phyloP scores from a whole-genome alignment of 1,140 invertebrate genomes.

The Microvelia longipes region DNA sequence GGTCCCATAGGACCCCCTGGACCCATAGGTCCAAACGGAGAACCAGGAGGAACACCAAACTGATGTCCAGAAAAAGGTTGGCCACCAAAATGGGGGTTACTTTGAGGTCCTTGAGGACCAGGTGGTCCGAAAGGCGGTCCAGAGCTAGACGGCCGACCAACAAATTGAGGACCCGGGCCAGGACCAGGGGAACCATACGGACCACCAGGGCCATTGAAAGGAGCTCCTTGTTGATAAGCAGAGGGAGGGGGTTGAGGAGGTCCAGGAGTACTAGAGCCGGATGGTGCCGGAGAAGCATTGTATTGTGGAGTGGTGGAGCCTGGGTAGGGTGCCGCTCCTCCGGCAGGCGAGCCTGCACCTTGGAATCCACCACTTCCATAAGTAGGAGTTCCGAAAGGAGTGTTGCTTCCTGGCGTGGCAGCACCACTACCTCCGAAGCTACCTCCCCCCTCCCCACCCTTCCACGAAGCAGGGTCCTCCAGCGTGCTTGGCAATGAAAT shows the following conservation, averaged over 20 bases:
- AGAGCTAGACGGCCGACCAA: slow-evolving; percentile 48
- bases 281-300: slow-evolving; percentile 55
- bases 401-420: slow-evolving; percentile 35
- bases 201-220: slow-evolving; percentile 43
- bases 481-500: slow-evolving; percentile 48
- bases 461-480: slow-evolving; percentile 51
- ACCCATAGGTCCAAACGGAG: slow-evolving; percentile 42
- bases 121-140: slow-evolving; percentile 45
- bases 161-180: slow-evolving; percentile 41
- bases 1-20: slow-evolving; percentile 39
- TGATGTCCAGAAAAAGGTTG: slow-evolving; percentile 44
- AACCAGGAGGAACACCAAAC: slow-evolving; percentile 52
- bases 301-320: slow-evolving; percentile 57
- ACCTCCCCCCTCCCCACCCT: slow-evolving; percentile 34
- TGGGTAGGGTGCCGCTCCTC: slow-evolving; percentile 47
- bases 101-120: slow-evolving; percentile 28
- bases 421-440: background rate
- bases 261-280: slow-evolving; percentile 54
- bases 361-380: slow-evolving; percentile 30
- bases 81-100: slow-evolving; percentile 48
- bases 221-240: slow-evolving; percentile 43
- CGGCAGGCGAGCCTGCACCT: slow-evolving; percentile 42
- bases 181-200: slow-evolving; percentile 48
- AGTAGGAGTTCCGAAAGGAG: slow-evolving; percentile 37
- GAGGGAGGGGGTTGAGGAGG: slow-evolving; percentile 42